Percentiles rank a stretch among this genome's conserved stretches.
Evolutionary conservation across 2,113 vertebrate species (phyloP).

Genomic region (Boulengeromyrus knoepffleri): DNA sequence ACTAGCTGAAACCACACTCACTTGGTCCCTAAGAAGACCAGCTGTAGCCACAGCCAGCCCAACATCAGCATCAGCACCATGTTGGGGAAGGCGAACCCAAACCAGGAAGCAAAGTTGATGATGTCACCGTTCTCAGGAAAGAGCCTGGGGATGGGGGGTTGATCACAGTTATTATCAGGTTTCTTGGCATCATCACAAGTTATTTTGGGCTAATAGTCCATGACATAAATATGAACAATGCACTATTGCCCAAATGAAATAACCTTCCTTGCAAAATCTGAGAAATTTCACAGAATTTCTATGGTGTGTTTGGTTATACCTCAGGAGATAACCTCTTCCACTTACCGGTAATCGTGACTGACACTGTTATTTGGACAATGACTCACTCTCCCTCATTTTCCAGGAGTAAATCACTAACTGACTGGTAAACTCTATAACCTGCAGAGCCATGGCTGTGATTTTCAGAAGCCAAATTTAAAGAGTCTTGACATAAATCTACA

Average conservation of each 20-base stretch:
- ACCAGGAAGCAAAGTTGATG: slow-evolving; percentile 92
- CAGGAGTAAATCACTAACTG: not conserved
- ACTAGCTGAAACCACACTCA: slow-evolving; percentile 52
- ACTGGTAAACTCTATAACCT: not conserved
- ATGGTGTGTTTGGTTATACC: not conserved
- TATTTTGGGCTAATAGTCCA: not conserved
- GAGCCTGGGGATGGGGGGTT: slow-evolving; percentile 57
- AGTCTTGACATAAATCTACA: not conserved
- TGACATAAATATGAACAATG: not conserved
- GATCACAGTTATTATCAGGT: not conserved
- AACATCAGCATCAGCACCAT: slow-evolving; percentile 79
- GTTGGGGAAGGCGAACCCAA: slow-evolving; percentile 85
- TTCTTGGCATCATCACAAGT: not conserved
- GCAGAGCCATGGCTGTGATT: not conserved
- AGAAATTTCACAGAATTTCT: not conserved
- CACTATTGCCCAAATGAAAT: not conserved
- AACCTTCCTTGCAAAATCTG: not conserved
- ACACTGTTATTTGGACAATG: not conserved
- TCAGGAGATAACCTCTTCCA: not conserved
- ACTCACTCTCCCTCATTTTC: not conserved
- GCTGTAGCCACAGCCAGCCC: slow-evolving; percentile 87
- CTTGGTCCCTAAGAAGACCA: slow-evolving; percentile 71
- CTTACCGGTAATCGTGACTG: not conserved
- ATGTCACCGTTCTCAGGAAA: slow-evolving; percentile 76
- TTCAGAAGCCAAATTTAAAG: not conserved